Conservation (phyloP, 1,140 invertebrate species). For the Penaeus vannamei region DNA sequence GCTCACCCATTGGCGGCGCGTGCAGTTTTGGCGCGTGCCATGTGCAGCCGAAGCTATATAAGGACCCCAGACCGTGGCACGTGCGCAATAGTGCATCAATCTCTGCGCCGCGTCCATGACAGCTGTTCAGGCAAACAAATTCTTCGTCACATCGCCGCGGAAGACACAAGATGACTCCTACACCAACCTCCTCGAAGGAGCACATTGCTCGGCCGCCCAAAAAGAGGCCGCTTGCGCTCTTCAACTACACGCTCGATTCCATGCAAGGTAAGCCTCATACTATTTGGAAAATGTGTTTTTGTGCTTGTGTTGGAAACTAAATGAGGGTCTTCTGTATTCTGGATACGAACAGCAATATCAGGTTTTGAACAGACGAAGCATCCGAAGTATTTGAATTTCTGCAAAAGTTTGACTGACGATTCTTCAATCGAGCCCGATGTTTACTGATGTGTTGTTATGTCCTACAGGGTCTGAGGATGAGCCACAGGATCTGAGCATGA, state of each 20-base stretch:
- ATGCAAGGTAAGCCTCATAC: conserved; percentile 20
- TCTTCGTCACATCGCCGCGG: conserved; percentile 15
- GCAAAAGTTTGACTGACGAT: too few species aligned
- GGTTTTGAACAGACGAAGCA: too few species aligned
- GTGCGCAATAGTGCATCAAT: conserved; percentile 65
- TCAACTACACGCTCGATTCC: conserved; percentile 47
- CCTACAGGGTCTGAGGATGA: conserved; percentile 38
- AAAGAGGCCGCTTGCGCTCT: conserved; percentile 57
- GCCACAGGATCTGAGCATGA: conserved; percentile 59
- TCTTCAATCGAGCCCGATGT: too few species aligned
- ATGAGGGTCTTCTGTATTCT: too few species aligned
- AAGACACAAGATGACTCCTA: conserved; percentile 21
- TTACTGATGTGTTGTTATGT: not conserved
- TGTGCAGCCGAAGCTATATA: conserved; percentile 62
- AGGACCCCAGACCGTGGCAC: conserved; percentile 44
- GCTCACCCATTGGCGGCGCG: conserved; percentile 51
- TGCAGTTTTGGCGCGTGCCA: conserved; percentile 61
- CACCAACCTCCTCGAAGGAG: conserved; percentile 34
- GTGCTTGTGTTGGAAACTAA: too few species aligned
- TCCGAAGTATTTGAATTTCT: too few species aligned
- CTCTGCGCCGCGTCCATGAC: conserved; percentile 53
- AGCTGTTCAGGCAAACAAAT: not conserved
- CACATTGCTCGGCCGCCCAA: conserved; percentile 53
- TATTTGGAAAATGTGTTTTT: too few species aligned
- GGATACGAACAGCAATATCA: too few species aligned